Base-by-base conservation (phyloP, 2,797 vertebrate species). In the Rhynchonycteris naso region DNA sequence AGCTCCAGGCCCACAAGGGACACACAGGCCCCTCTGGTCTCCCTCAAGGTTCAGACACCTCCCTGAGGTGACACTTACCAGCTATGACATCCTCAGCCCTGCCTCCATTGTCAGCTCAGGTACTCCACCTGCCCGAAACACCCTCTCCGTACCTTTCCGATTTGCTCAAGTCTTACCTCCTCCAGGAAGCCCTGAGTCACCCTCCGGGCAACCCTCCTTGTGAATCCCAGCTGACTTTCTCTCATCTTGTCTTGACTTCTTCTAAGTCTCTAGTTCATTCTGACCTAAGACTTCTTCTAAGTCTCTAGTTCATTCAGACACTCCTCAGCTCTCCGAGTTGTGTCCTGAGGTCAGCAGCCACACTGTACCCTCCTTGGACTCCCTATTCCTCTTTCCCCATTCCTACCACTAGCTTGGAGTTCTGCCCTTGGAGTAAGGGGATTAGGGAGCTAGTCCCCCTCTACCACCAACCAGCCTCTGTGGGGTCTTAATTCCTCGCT, bases 321-420 rank as follows among this genome's bases (percentile, higher is more conserved):
- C 63, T 50, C 58, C 75, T 76, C 12, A 1, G 56, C 69, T 59
- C 7, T 1, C 7, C 56, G 38, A 7, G 7, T 1, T 13, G 11
- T 21, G 2, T 16, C 19, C 35, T 2, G 8, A 90, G 61, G 15
- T 5, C 33, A 7, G 13, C 13, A 16, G 22, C 22, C 24, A 24
- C 16, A 4, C 1, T 4, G 87, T 15, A 14, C 50, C 35, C 4
- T n/a, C 16, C 43, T 66, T 68, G 35, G 71, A 66, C 87, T 78
- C n/a, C n/a, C n/a, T n/a, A n/a, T n/a, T n/a, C n/a, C 69, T 21
- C 87, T 9, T 4, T 0, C 19, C 65, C 71, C 2, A 1, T 3
- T 1, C 0, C 3, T 7, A 26, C 56, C 1, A 4, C 75, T 1
- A 0, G 43, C 43, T 43, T 4, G 69, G 24, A 43, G 26, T 43